Base-by-base conservation (phyloP, 2,113 vertebrate genomes). In the Cariama cristata region DNA sequence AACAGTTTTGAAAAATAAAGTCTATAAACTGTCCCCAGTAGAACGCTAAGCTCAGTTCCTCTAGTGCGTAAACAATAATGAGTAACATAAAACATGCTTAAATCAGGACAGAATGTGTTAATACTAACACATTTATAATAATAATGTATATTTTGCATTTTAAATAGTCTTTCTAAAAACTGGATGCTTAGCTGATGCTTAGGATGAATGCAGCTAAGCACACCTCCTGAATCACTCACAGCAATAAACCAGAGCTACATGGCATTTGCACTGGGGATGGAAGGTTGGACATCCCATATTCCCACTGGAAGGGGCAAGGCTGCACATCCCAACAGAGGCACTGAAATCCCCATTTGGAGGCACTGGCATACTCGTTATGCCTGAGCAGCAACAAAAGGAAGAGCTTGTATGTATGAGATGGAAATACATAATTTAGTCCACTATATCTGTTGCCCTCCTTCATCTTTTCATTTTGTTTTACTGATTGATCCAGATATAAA, bases 401-500 rank as follows among this genome's bases (percentile, higher is more conserved):
- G 8, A 60, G 66, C 59, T 95, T 76, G n/a, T n/a, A 77, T 47
- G 20, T 32, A 80, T 91, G 90, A 95, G 90, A 95, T 79, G 40
- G 86, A 88, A 92, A 94, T 88, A 75, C 12, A 63, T 95, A 81
- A 91, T 95, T 92, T 90, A 97, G 94, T 59, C 87, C 77, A 47
- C 84, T 90, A 0, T 88, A 44, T 80, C 72, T 93, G 71, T 66
- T 96, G 58, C 56, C 66, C 83, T 92, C 66, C 82, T 90, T 96
- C 95, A 76, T 95, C 91, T 91, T 97, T 88, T 87, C 47, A 87
- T 92, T 93, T 80, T 77, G 60, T 76, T 77, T 74, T 44, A 38
- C 44, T 93, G 91, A 97, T 74, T 96, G 94, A 95, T 97, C 79
- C 76, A 96, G 89, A 81, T 86, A 96, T 80, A 80, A 96, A 97